These are phyloP conservation scores for Muraenolepis orangiensis DNA, from an alignment of 2,797 vertebrate genomes.

Conservation along the genomic window DNA sequence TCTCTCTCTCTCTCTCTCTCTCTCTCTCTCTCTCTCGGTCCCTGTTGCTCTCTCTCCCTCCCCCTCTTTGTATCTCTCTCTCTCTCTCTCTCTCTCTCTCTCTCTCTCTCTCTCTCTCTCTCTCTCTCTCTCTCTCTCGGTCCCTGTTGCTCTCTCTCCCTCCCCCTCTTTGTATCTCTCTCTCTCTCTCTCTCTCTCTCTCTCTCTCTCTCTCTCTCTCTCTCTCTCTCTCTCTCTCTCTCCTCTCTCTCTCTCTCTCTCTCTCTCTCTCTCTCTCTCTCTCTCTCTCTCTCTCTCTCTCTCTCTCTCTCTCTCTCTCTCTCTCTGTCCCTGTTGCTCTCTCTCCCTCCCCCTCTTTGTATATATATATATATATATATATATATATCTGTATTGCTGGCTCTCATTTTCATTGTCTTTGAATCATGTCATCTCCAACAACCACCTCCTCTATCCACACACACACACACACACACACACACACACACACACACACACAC, in stretches of 20 bases:
- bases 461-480: neutral
- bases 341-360: conserved; percentile 5
- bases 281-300: neutral
- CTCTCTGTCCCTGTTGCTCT: conserved; percentile 3
- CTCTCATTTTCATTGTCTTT: neutral
- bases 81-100: conserved; percentile 37
- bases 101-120: conserved; percentile 22
- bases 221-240: conserved; percentile 7
- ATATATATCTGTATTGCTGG: conserved; percentile 1
- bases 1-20: too few relatives aligned
- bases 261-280: conserved; percentile 11
- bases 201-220: conserved; percentile 19
- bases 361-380: too few relatives aligned
- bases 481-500: conserved; percentile 6
- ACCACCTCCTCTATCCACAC: too few relatives aligned
- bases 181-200: conserved; percentile 36
- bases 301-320: neutral
- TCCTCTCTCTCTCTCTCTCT: conserved; percentile 9
- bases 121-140: neutral
- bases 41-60: too few relatives aligned
- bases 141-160: conserved; percentile 6
- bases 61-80: too few relatives aligned
- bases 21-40: too few relatives aligned
- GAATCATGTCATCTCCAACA: too few relatives aligned
- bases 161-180: too few relatives aligned